Conservation (phyloP, 2,888 invertebrate species). For the Chaitophorus viminalis region DNA sequence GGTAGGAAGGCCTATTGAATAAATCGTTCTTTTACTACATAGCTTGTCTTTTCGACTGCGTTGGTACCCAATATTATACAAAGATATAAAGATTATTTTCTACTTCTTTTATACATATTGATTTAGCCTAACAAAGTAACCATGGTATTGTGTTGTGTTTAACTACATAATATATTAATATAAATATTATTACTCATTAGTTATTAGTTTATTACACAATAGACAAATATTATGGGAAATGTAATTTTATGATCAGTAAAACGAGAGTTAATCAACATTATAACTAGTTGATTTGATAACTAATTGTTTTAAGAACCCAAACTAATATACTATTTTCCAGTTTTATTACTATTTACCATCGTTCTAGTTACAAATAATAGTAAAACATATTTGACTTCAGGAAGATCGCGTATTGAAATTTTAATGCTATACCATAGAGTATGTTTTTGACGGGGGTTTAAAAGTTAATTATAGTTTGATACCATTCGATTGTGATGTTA, state of each 20-base stretch:
- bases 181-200: no score
- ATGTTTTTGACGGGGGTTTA: conserved; percentile 60
- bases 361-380: conserved; percentile 3
- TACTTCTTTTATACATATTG: no score
- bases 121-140: no score
- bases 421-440: conserved; percentile 30
- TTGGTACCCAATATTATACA: no score
- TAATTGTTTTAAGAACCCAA: background rate
- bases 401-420: conserved; percentile 37
- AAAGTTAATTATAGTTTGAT: conserved; percentile 61
- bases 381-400: conserved; percentile 35
- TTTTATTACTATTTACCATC: background rate
- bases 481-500: conserved; percentile 58
- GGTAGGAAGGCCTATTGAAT: background rate
- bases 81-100: no score
- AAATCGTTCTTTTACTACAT: background rate
- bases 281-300: background rate
- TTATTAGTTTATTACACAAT: no score
- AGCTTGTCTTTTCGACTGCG: background rate
- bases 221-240: no score
- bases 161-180: no score
- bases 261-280: background rate
- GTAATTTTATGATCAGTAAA: background rate
- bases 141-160: no score
- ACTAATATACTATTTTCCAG: background rate